These are phyloP conservation scores for Auanema sp. DNA, from an alignment of 2,888 invertebrate genomes.

Conservation along the genomic window DNA sequence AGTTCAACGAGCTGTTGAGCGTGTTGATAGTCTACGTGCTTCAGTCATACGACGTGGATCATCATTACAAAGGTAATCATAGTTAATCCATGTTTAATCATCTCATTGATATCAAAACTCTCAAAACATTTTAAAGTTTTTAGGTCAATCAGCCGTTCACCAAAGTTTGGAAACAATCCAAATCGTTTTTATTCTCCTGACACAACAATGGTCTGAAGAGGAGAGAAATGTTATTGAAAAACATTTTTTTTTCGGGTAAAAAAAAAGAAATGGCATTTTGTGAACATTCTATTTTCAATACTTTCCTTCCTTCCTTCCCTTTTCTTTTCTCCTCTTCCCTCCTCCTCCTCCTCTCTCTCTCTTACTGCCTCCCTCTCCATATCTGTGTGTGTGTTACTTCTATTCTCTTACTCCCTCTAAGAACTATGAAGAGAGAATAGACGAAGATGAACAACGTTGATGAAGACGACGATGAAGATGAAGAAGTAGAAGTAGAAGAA, in stretches of 20 bases:
- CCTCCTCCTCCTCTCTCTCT: slow-evolving; percentile 3
- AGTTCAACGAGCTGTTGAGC: slow-evolving; percentile 37
- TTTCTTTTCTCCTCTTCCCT: slow-evolving; percentile 3
- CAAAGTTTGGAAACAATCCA: slow-evolving; percentile 49
- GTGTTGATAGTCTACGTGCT: slow-evolving; percentile 43
- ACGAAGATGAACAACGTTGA: too few relatives aligned
- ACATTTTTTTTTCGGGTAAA: slow-evolving; percentile 3
- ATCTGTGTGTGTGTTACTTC: not conserved
- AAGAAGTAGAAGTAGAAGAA: too few relatives aligned
- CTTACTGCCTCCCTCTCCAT: not conserved
- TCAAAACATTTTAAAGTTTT: slow-evolving; percentile 9
- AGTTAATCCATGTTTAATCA: slow-evolving; percentile 1
- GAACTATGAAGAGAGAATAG: too few relatives aligned
- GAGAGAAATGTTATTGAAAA: not conserved
- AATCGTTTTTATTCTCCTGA: slow-evolving; percentile 45
- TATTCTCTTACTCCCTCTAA: too few relatives aligned
- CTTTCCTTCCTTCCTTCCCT: not conserved
- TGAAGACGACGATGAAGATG: too few relatives aligned
- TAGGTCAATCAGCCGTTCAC: slow-evolving; percentile 54
- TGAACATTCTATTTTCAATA: not conserved
- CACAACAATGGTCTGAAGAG: slow-evolving; percentile 53
- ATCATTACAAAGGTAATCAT: slow-evolving; percentile 40
- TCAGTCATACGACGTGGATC: slow-evolving; percentile 50
- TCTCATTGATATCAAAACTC: not conserved
- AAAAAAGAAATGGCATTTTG: slow-evolving; percentile 4